Percentiles rank a stretch among this genome's conserved stretches.
Conservation (phyloP, 2,113 vertebrate species). For the Anolis carolinensis region DNA sequence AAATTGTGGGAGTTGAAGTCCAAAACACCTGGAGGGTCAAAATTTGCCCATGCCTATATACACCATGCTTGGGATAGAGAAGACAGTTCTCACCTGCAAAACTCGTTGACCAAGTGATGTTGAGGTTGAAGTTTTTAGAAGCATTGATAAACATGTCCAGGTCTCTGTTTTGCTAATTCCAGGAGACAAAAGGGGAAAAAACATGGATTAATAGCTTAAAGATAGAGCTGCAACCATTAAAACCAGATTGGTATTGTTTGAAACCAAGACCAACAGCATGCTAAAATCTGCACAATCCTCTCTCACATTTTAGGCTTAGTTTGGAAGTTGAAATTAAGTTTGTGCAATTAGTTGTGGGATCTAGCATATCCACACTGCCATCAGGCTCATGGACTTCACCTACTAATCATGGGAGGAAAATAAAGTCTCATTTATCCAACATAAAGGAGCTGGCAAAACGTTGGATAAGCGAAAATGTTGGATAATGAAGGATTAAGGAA, state of each 20-base stretch:
- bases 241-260: background rate
- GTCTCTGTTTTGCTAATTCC: slow-evolving; percentile 91
- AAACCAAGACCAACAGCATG: background rate
- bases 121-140: slow-evolving; percentile 99
- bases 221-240: background rate
- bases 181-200: background rate
- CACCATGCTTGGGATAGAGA: background rate
- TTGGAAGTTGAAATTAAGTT: background rate
- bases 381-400: background rate
- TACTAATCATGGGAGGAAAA: background rate
- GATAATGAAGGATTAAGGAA: no score
- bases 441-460: no score
- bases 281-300: background rate
- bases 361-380: background rate
- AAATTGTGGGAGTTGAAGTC: no score
- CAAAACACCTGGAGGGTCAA: no score
- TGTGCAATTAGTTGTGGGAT: no score
- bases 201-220: slow-evolving; percentile 18
- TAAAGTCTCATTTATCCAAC: no score
- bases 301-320: background rate
- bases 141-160: slow-evolving; percentile 99
- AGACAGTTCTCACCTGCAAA: slow-evolving; percentile 85
- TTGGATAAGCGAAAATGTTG: no score
- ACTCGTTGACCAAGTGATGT: slow-evolving; percentile 96
- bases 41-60: no score